Percentiles rank a stretch among this genome's conserved stretches.
phyloP scores from a whole-genome alignment of 2,888 invertebrate species.

The Stenchaetothrips biformis region DNA sequence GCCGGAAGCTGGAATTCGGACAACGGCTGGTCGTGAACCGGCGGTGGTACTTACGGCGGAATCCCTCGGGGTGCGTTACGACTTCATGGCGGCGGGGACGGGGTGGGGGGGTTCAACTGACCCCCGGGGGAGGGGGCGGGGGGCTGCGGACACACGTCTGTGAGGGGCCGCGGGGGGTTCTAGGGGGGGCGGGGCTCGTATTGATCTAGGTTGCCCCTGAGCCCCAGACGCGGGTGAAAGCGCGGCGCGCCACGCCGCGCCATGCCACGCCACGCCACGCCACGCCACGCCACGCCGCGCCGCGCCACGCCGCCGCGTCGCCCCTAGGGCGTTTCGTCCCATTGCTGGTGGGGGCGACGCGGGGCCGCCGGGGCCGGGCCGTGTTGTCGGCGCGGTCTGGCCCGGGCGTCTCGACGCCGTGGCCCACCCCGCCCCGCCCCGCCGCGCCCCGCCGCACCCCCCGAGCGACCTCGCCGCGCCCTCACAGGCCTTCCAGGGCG shows the following conservation, averaged over 20 bases:
- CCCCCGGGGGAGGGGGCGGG: too few species aligned
- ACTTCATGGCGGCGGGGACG: neutral
- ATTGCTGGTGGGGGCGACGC: neutral
- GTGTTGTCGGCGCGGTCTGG: conserved; percentile 11
- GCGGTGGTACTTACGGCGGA: too few species aligned
- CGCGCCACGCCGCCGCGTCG: neutral
- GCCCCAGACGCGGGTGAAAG: too few species aligned
- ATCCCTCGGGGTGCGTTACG: neutral
- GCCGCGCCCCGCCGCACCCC: neutral
- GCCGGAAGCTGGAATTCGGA: too few species aligned
- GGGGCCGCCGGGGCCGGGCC: neutral
- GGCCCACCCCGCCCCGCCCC: neutral
- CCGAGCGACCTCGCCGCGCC: neutral
- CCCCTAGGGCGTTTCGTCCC: neutral
- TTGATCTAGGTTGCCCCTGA: conserved; percentile 1
- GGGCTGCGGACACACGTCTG: neutral
- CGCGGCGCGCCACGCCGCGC: neutral
- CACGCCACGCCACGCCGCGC: neutral
- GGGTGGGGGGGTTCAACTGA: neutral
- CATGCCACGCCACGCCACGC: neutral
- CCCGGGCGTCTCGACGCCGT: neutral
- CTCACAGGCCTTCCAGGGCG: too few species aligned
- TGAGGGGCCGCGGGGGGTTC: neutral
- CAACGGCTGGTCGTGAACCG: too few species aligned
- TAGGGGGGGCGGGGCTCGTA: neutral